Conservation (phyloP, 2,113 vertebrate genomes). For the Chinchilla lanigera region DNA sequence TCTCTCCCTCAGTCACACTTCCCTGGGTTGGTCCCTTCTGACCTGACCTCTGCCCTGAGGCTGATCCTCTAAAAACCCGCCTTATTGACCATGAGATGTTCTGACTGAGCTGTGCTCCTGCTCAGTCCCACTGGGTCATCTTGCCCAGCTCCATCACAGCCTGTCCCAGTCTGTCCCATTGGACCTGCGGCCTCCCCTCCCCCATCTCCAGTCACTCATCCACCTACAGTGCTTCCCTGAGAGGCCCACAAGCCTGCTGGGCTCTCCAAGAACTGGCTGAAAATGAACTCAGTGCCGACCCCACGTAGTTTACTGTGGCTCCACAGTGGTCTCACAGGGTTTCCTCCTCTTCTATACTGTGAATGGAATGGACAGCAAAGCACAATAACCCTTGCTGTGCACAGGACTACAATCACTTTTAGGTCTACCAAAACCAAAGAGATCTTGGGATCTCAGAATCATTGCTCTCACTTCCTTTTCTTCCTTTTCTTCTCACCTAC, state of each 20-base stretch:
- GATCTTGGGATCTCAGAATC: background rate
- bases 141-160: background rate
- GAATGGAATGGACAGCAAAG: background rate
- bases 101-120: background rate
- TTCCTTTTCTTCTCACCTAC: background rate
- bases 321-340: fast-evolving
- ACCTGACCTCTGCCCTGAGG: background rate
- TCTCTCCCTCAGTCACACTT: background rate
- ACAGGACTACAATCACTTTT: background rate
- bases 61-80: background rate
- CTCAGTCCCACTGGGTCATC: background rate
- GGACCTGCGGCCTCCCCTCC: background rate
- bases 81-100: background rate
- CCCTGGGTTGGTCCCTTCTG: background rate
- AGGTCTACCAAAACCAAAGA: background rate
- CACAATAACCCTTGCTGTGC: background rate
- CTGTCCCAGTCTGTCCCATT: background rate
- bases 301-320: background rate
- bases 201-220: background rate
- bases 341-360: background rate
- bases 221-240: background rate
- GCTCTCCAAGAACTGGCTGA: background rate
- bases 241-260: background rate
- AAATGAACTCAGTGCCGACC: background rate
- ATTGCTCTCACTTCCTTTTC: background rate